Conservation (phyloP, 2,797 vertebrate species). For the Meda fulgida region DNA sequence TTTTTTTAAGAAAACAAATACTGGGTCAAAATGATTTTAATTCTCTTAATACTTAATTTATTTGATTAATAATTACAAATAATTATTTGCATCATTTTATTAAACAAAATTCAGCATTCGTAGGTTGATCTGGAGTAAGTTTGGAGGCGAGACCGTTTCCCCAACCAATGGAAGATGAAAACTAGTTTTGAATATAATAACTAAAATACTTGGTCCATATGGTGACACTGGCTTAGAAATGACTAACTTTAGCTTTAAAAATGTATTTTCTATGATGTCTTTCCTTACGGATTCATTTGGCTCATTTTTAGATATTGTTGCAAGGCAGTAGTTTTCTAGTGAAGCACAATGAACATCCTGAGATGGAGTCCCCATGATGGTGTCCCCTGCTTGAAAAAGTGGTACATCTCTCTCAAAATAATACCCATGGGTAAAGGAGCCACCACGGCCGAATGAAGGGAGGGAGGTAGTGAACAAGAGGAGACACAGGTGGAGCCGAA, state of each 20-base stretch:
- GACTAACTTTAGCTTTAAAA: neutral
- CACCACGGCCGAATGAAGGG: slow-evolving; percentile 47
- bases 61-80: neutral
- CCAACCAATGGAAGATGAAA: neutral
- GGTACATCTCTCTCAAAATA: slow-evolving; percentile 30
- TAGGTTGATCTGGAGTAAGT: neutral
- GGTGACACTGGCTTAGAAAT: slow-evolving; percentile 2
- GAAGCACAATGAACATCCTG: slow-evolving; percentile 66
- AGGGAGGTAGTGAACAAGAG: slow-evolving; percentile 59
- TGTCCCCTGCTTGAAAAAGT: slow-evolving; percentile 42
- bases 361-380: slow-evolving; percentile 62
- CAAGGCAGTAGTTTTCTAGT: slow-evolving; percentile 67
- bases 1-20: neutral
- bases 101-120: neutral
- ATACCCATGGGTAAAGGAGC: slow-evolving; percentile 30
- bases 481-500: slow-evolving; percentile 73
- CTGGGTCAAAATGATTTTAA: neutral
- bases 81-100: neutral
- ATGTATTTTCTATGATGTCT: neutral
- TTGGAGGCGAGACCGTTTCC: neutral
- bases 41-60: too few species aligned
- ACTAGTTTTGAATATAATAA: neutral
- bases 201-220: neutral
- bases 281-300: neutral
- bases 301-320: slow-evolving; percentile 18